Conservation (phyloP, 2,113 vertebrate species). For the Hydropotes inermis region DNA sequence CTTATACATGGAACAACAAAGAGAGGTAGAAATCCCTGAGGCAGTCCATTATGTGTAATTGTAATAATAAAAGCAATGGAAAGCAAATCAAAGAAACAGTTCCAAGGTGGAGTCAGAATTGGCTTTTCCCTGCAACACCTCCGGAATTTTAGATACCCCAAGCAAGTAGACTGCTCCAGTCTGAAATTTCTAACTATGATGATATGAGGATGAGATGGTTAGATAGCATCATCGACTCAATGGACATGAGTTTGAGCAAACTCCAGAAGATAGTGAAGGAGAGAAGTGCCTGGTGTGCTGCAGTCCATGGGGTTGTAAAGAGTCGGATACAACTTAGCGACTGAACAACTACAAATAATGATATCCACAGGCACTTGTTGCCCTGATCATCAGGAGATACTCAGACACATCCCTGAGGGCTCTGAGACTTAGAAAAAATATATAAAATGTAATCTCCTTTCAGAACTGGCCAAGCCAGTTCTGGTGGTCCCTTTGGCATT, state of each 20-base stretch:
- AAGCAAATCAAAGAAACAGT: not conserved
- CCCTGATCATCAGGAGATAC: no score
- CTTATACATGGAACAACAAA: no score
- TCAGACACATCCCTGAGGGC: not conserved
- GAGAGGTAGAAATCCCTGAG: no score
- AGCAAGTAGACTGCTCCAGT: not conserved
- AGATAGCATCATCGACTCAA: not conserved
- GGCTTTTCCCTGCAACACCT: not conserved
- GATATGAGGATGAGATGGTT: not conserved
- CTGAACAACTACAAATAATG: not conserved
- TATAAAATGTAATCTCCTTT: not conserved
- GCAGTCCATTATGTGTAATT: not conserved
- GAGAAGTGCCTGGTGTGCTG: not conserved
- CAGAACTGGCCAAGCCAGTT: not conserved
- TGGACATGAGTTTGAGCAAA: not conserved
- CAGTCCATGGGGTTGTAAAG: not conserved
- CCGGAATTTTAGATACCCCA: not conserved
- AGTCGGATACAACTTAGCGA: not conserved
- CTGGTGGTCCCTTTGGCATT: no score
- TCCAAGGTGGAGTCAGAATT: not conserved
- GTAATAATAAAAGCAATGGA: not conserved
- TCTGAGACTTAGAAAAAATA: not conserved
- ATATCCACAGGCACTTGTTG: not conserved
- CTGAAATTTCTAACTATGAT: not conserved
- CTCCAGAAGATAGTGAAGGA: not conserved